Conservation (phyloP, 2,113 vertebrate species). For the Stomatorhinus ivindoensis region DNA sequence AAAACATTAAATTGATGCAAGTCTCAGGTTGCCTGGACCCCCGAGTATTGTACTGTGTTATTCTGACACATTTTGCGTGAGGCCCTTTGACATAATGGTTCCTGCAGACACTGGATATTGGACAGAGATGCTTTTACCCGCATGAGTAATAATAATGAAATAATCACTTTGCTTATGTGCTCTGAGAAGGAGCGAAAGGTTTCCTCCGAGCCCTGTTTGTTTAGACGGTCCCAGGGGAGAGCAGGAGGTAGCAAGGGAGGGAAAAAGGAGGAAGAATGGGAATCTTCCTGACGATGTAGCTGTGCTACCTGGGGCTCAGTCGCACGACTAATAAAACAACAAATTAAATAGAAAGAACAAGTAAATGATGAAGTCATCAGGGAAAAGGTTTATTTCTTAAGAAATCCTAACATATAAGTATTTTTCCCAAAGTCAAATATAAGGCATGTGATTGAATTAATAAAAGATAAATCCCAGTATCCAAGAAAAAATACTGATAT, state of each 20-base stretch:
- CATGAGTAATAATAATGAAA: constrained; percentile 9
- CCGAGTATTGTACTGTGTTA: background rate
- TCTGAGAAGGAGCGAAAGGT: background rate
- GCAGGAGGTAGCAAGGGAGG: background rate
- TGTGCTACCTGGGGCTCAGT: background rate
- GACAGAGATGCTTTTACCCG: background rate
- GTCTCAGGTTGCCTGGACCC: background rate
- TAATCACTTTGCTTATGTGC: background rate
- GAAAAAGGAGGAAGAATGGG: background rate
- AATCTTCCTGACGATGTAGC: background rate
- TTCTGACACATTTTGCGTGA: background rate
- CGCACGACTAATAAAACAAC: background rate
- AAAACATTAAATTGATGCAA: background rate
- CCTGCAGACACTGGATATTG: background rate
- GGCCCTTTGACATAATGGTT: background rate
- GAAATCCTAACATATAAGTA: background rate
- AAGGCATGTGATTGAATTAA: background rate
- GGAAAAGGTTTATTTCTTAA: background rate
- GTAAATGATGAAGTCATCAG: background rate
- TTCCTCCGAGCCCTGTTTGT: background rate
- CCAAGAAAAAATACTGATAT: background rate
- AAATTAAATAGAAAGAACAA: background rate
- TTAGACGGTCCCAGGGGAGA: background rate
- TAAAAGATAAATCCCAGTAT: background rate
- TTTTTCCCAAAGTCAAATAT: background rate